A percentile compares a stretch with the other conserved stretches of the same genome.
phyloP scores from a whole-genome alignment of 2,888 invertebrate species.

The Lycia hirtaria region DNA sequence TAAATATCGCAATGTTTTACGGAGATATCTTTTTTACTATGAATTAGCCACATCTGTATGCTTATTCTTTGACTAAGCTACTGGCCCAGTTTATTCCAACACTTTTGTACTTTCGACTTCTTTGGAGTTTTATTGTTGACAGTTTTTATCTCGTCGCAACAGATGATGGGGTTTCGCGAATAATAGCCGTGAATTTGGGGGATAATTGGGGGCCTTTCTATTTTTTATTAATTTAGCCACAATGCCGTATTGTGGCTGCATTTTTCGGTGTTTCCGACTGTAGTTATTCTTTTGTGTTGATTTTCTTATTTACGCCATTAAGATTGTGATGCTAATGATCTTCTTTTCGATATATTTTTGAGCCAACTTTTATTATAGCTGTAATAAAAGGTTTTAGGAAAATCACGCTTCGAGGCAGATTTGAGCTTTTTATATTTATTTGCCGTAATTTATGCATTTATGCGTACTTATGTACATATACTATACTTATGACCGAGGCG shows the following conservation, averaged over 20 bases:
- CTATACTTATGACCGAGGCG: no score
- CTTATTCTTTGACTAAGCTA: constrained; percentile 23
- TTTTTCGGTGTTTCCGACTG: neutral
- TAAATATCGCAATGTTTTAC: no score
- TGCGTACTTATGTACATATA: no score
- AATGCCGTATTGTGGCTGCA: constrained; percentile 4
- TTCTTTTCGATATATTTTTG: no score
- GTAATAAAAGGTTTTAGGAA: no score
- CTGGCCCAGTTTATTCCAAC: constrained; percentile 54
- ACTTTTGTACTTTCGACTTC: constrained; percentile 58
- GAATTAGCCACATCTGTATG: constrained; percentile 29
- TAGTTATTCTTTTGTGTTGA: neutral
- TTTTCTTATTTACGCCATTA: no score
- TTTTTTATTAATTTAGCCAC: constrained; percentile 16
- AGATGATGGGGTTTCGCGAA: constrained; percentile 42
- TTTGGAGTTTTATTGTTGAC: constrained; percentile 51
- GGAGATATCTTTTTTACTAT: neutral
- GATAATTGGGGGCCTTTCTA: constrained; percentile 21
- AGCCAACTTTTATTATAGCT: no score
- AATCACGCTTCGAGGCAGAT: no score
- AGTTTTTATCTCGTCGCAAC: constrained; percentile 49
- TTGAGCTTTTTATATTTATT: no score
- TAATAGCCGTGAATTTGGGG: constrained; percentile 27
- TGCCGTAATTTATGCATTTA: no score
- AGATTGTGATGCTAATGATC: no score